Evolutionary conservation across 1,140 invertebrate genomes (phyloP).

Genomic region (Oncopodura yosiiana): DNA sequence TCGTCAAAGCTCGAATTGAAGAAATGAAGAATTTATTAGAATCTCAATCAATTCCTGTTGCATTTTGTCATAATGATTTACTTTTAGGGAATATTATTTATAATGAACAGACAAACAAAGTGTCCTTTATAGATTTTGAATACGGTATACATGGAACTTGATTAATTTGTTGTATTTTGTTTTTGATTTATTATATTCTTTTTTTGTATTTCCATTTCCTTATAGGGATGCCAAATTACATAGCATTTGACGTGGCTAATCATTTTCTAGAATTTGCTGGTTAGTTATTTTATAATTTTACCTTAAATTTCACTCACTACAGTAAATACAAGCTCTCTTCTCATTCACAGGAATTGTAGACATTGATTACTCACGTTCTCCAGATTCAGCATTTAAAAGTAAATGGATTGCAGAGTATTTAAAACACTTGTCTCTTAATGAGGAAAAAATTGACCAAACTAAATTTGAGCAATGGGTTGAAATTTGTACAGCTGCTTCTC

Average conservation of each 20-base stretch:
- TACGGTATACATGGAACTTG: too few relatives aligned
- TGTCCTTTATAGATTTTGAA: constrained; percentile 95
- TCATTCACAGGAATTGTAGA: constrained; percentile 54
- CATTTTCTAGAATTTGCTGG: constrained; percentile 96
- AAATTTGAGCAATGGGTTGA: constrained; percentile 48
- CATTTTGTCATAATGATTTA: constrained; percentile 95
- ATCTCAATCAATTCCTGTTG: constrained; percentile 62
- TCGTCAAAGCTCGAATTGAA: constrained; percentile 51
- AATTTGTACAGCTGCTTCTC: constrained; percentile 50
- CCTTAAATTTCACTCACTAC: constrained; percentile 2
- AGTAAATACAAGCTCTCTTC: constrained; percentile 3
- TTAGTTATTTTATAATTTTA: constrained; percentile 36
- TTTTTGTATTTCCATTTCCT: too few relatives aligned
- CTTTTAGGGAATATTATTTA: constrained; percentile 86
- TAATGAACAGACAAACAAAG: constrained; percentile 53
- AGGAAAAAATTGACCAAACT: constrained; percentile 39
- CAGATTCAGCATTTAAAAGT: constrained; percentile 63
- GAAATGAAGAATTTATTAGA: constrained; percentile 55
- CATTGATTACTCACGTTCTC: constrained; percentile 67
- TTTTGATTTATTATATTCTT: too few relatives aligned
- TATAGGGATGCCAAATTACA: constrained; percentile 71
- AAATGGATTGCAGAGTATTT: constrained; percentile 72
- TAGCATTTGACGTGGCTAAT: constrained; percentile 95
- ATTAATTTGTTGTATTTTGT: too few relatives aligned
- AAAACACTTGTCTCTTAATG: background rate